Evolutionary conservation across 92 coral and sea anemone genomes (phyloP), one percentile per base, ranked within the genome.

Genomic region (Epizoanthus stellaris): DNA sequence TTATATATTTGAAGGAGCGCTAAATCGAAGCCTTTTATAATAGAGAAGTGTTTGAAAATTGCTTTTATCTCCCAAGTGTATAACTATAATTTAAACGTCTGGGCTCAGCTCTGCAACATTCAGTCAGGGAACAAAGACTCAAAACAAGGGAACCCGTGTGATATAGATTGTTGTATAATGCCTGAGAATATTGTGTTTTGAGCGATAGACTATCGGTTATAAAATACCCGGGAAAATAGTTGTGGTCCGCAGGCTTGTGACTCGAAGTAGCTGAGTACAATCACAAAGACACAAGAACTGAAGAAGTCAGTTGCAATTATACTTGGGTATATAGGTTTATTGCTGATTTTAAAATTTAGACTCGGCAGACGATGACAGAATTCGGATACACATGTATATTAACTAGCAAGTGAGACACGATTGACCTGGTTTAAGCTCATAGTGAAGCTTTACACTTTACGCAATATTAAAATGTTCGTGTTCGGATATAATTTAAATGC

Each of bases 381-480:
- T 67, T 20, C 20, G 9, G 1, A 49, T 49, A 49, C 23, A n/a
- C 52, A 79, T 76, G 56, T 59, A 6, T 49, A 49, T 15, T 23
- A 39, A 58, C 69, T 58, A 79, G 67, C 19, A 45, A 43, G 4
- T 5, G 71, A 4, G 83, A 49, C 14, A 3, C 40, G 60, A 39
- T 79, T 64, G 70, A 79, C 83, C 72, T 14, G 83, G 72, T 64
- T 12, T n/a, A 49, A 79, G 83, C 61, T 43, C 45, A 16, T 39
- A n/a, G 71, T 43, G 61, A 62, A 43, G 19, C 60, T 4, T 36
- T 36, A 30, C 16, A 15, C 7, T 65, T 6, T 65, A 65, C 3
- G 39, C 36, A 25, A 6, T 67, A n/a, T 38, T 59, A 8, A 43
- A 75, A 21, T 38, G 60, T 34, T 17, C 53, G 36, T 21, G 30